Base-by-base conservation (phyloP, 1,140 invertebrate species). In the Homalodisca vitripennis region DNA sequence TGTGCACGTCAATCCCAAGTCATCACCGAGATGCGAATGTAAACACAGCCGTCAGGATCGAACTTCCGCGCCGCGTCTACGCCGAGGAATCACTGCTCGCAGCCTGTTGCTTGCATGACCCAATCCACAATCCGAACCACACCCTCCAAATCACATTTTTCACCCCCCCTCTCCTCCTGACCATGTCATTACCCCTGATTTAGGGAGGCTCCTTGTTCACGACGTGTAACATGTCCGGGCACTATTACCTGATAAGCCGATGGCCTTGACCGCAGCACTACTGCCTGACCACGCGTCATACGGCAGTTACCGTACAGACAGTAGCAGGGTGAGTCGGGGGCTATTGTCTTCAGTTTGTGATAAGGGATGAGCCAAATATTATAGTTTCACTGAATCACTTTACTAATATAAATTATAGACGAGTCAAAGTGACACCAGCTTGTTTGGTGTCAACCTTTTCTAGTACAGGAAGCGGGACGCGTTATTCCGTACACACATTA, bases 151-250 rank as follows among this genome's bases (percentile, higher is more conserved):
- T 60, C 55, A 60, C 55, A 60, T 60, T 60, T 60, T 60, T 30
- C 22, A 60, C 55, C 55, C 55, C 55, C 24, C 48, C 48, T n/a
- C 48, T 22, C 48, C 48, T 22, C 48, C n/a, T 22, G 6, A 17
- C 17, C 6, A 10, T 51, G 55, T 30, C 55, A 60, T 60, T 60
- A 60, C 55, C 55, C 55, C 55, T 60, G 55, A 60, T 60, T 60
- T 60, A 60, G 55, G n/a, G 27, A 6, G 13, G 24, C 55, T n/a
- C n/a, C 55, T 60, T 60, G 55, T 60, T 60, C 22, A 27, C 22
- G n/a, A 6, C 55, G 55, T 51, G 64, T 66, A 27, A 66, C 64
- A 51, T 66, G 64, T 66, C 32, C 22, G 57, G 57, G n/a, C 31
- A 22, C 63, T 31, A 66, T 66, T 66, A 66, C 26, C 34, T 66